A percentile compares a stretch with the other conserved stretches of the same genome.
phyloP scores from a whole-genome alignment of 2,888 invertebrate species.

The Eristalis intricaria region DNA sequence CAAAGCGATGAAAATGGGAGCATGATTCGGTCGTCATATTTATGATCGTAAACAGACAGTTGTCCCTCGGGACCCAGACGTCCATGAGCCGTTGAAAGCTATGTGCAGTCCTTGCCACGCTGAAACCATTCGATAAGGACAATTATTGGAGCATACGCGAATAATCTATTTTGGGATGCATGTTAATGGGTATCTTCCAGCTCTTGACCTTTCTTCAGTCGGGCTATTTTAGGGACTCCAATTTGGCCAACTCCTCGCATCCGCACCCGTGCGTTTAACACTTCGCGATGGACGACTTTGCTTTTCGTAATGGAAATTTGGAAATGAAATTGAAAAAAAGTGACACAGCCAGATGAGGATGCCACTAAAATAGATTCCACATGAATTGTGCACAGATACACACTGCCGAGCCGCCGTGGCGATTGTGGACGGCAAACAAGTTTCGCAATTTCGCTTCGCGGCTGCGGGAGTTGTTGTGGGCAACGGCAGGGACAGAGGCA shows the following conservation, averaged over 20 bases:
- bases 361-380: slow-evolving; percentile 60
- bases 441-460: slow-evolving; percentile 63
- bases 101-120: not conserved
- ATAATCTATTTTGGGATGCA: slow-evolving; percentile 22
- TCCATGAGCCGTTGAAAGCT: slow-evolving; percentile 27
- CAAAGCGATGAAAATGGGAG: not conserved
- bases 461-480: slow-evolving; percentile 41
- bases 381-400: slow-evolving; percentile 7
- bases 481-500: not conserved
- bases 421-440: slow-evolving; percentile 49
- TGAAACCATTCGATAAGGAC: slow-evolving; percentile 43
- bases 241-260: slow-evolving; percentile 20
- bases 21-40: slow-evolving; percentile 45
- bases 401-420: slow-evolving; percentile 15
- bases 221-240: slow-evolving; percentile 53
- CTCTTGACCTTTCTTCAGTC: slow-evolving; percentile 69
- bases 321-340: slow-evolving; percentile 52
- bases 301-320: slow-evolving; percentile 60
- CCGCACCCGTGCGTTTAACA: not conserved
- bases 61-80: slow-evolving; percentile 34
- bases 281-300: slow-evolving; percentile 5
- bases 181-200: slow-evolving; percentile 21
- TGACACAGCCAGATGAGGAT: slow-evolving; percentile 45
- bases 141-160: slow-evolving; percentile 51
- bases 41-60: slow-evolving; percentile 54